phyloP scores from a whole-genome alignment of 2,797 vertebrate genomes.

The Eulemur albifrons region DNA sequence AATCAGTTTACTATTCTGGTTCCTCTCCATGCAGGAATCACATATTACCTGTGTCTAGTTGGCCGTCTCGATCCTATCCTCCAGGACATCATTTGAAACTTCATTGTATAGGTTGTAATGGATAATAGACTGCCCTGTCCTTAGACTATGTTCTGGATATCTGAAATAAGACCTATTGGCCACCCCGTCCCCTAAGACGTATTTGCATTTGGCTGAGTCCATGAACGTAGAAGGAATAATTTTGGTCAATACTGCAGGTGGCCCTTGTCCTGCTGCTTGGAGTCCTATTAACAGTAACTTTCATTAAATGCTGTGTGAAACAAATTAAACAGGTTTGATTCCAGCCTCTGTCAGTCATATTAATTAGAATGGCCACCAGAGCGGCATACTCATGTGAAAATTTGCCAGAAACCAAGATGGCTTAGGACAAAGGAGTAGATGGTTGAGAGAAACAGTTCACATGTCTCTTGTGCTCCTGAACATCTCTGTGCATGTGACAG shows the following conservation, averaged over 20 bases:
- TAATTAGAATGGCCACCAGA: not conserved
- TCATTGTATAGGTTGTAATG: not conserved
- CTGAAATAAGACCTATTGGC: not conserved
- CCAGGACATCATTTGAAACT: not conserved
- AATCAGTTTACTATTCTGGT: too few relatives aligned
- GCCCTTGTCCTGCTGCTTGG: not conserved
- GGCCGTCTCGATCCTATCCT: too few relatives aligned
- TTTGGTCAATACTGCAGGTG: not conserved
- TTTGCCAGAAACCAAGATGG: not conserved
- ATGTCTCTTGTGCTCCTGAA: not conserved
- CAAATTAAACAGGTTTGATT: not conserved
- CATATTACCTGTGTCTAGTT: too few relatives aligned
- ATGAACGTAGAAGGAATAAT: not conserved
- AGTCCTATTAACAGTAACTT: not conserved
- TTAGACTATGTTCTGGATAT: not conserved
- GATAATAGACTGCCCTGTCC: not conserved
- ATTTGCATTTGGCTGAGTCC: not conserved
- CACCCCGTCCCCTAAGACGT: not conserved
- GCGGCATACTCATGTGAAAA: not conserved
- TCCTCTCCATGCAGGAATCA: too few relatives aligned
- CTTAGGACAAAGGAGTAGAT: not conserved
- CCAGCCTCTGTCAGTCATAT: not conserved
- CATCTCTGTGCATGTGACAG: not conserved
- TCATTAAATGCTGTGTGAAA: not conserved
- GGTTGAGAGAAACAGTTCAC: not conserved